Evolutionary conservation across 2,113 vertebrate genomes (phyloP).

Genomic region (Taurulus bubalis): DNA sequence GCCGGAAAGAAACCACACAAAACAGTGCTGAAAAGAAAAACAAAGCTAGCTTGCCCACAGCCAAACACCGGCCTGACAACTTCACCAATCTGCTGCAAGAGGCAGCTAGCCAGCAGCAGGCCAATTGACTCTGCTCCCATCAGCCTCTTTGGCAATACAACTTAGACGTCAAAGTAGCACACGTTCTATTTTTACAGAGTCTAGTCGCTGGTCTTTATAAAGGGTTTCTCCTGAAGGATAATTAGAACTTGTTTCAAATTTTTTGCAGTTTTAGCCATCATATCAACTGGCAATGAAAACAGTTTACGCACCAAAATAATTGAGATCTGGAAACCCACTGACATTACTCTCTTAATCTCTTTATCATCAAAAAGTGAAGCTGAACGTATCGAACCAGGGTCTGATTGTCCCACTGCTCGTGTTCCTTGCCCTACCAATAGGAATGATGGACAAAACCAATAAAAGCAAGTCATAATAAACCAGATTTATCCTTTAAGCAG

Average conservation of each 20-base stretch:
- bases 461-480: neutral
- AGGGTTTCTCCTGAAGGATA: neutral
- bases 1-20: conserved; percentile 60
- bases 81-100: conserved; percentile 61
- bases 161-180: conserved; percentile 32
- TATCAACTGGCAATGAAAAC: conserved; percentile 6
- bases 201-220: neutral
- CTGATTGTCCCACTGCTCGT: neutral
- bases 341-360: neutral
- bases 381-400: neutral
- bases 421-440: neutral
- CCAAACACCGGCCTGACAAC: conserved; percentile 64
- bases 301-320: neutral
- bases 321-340: conserved; percentile 4
- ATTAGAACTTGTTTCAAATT: neutral
- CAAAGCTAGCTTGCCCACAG: conserved; percentile 41
- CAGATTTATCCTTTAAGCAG: conserved; percentile 1
- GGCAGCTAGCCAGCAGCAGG: conserved; percentile 50
- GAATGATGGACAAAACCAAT: neutral
- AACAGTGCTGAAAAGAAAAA: conserved; percentile 54
- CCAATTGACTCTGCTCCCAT: conserved; percentile 51
- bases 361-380: neutral
- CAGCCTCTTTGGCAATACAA: conserved; percentile 27
- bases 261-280: neutral
- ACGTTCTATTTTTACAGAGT: conserved; percentile 22